Evolutionary conservation across 2,797 vertebrate genomes (phyloP).

Genomic region (Rhynchotus rufescens): DNA sequence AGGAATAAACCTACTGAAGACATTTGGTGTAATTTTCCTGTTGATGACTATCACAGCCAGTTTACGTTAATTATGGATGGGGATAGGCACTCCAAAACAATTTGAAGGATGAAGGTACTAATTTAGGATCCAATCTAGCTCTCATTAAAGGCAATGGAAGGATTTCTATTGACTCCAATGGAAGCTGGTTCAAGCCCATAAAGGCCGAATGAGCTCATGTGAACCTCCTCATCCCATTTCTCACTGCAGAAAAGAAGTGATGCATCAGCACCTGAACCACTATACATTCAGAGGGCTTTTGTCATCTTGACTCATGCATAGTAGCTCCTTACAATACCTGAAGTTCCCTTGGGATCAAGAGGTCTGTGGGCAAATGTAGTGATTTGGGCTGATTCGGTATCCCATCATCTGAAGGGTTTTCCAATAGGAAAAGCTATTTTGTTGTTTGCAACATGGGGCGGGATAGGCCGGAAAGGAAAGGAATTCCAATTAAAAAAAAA

Average conservation of each 20-base stretch:
- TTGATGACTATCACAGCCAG: constrained; percentile 57
- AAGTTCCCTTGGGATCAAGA: neutral
- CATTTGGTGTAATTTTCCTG: constrained; percentile 61
- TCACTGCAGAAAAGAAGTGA: constrained; percentile 43
- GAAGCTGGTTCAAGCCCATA: constrained; percentile 56
- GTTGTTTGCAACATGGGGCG: neutral
- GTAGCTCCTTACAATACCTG: neutral
- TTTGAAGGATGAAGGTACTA: constrained; percentile 70
- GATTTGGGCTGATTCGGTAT: neutral
- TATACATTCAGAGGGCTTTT: constrained; percentile 46
- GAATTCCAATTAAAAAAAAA: too few relatives aligned
- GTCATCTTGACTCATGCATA: constrained; percentile 44
- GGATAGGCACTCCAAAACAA: constrained; percentile 68
- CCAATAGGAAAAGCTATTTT: neutral
- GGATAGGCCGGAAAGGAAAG: too few relatives aligned
- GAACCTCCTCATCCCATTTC: constrained; percentile 52
- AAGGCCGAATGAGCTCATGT: constrained; percentile 66
- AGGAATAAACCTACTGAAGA: constrained; percentile 56
- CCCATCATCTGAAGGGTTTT: neutral
- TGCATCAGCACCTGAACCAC: constrained; percentile 58
- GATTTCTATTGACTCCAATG: constrained; percentile 65
- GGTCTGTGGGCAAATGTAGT: neutral
- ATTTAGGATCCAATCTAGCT: constrained; percentile 71
- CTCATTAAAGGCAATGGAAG: constrained; percentile 70
- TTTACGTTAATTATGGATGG: constrained; percentile 65